These are phyloP conservation scores for Cheilinus undulatus DNA, from an alignment of 2,113 vertebrate genomes.

Conservation along the genomic window DNA sequence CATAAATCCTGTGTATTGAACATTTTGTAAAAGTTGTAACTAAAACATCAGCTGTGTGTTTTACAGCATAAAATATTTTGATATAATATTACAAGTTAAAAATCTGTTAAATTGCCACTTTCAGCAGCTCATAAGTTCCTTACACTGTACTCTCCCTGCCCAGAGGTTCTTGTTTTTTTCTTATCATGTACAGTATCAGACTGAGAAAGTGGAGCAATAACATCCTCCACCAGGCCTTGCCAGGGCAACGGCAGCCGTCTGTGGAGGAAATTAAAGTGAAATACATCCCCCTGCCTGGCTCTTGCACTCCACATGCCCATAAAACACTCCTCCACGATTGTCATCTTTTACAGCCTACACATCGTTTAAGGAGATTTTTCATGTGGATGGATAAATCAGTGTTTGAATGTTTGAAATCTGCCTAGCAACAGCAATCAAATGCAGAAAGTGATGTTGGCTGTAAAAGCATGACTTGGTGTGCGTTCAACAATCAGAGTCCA, in stretches of 20 bases:
- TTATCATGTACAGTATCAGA: constrained; percentile 62
- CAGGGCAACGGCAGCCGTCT: constrained; percentile 38
- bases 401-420: constrained; percentile 47
- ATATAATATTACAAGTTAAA: constrained; percentile 47
- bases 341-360: constrained; percentile 64
- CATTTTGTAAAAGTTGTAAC: not conserved
- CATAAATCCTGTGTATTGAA: not conserved
- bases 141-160: constrained; percentile 34
- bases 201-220: constrained; percentile 66
- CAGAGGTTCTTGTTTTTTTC: constrained; percentile 55
- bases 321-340: constrained; percentile 63
- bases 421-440: constrained; percentile 48
- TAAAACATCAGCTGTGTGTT: not conserved
- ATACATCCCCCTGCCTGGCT: constrained; percentile 66
- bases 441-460: constrained; percentile 6
- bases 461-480: constrained; percentile 11
- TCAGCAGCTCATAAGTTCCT: constrained; percentile 56
- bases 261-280: constrained; percentile 77
- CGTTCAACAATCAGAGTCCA: constrained; percentile 24
- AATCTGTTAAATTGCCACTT: constrained; percentile 61
- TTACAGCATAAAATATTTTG: constrained; percentile 7
- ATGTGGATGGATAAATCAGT: constrained; percentile 45
- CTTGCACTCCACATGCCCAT: constrained; percentile 52
- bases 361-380: constrained; percentile 53
- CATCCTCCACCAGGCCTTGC: constrained; percentile 55